These are phyloP conservation scores for Vimba vimba DNA, from an alignment of 2,113 vertebrate species.

Conservation along the genomic window DNA sequence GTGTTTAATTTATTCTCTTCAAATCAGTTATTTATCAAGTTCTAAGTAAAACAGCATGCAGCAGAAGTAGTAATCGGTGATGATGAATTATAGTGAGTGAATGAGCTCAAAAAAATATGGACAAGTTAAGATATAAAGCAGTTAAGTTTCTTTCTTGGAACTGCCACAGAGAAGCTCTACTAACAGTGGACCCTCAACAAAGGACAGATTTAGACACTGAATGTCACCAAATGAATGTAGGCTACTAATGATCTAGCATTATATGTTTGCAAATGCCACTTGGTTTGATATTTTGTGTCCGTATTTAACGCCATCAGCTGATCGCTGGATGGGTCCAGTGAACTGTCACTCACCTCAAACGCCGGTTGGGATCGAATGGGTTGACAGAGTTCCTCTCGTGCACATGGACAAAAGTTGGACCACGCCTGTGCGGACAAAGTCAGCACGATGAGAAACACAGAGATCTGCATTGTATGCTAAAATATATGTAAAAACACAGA, in stretches of 20 bases:
- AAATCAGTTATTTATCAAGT: too few relatives aligned
- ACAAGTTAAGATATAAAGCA: too few relatives aligned
- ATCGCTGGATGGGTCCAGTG: not conserved
- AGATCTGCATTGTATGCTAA: not conserved
- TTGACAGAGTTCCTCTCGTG: slow-evolving; percentile 67
- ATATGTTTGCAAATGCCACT: not conserved
- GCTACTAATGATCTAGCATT: not conserved
- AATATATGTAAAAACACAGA: not conserved
- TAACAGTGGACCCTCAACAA: too few relatives aligned
- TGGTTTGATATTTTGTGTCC: not conserved
- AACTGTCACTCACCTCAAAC: slow-evolving; percentile 67
- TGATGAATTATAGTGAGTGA: too few relatives aligned
- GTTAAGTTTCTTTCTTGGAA: too few relatives aligned
- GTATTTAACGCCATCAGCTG: not conserved
- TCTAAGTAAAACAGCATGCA: too few relatives aligned
- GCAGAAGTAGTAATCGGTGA: too few relatives aligned
- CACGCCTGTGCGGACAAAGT: slow-evolving; percentile 25
- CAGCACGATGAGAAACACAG: not conserved
- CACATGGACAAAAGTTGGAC: slow-evolving; percentile 70
- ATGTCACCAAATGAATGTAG: not conserved
- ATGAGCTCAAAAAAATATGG: too few relatives aligned
- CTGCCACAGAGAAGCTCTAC: too few relatives aligned
- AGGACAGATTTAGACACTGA: not conserved
- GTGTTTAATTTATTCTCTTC: too few relatives aligned
- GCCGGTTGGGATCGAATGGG: slow-evolving; percentile 65